These are phyloP conservation scores for Monarcha castaneiventris DNA, from an alignment of 2,113 vertebrate species.

Conservation along the genomic window DNA sequence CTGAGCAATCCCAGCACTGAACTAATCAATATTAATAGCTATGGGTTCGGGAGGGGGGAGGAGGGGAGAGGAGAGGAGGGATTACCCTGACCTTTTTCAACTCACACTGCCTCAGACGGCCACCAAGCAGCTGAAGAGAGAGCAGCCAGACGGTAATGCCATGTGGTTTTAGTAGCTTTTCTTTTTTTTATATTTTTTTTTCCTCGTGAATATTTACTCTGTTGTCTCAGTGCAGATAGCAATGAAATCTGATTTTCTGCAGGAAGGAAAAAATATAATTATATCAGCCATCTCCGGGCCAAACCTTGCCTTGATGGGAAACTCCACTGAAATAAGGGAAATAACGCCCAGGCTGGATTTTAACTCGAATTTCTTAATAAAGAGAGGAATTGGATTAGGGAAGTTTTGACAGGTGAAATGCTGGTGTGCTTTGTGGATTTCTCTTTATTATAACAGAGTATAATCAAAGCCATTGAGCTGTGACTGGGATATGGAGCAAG, in stretches of 20 bases:
- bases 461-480: slow-evolving; percentile 30
- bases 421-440: neutral
- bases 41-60: slow-evolving; percentile 33
- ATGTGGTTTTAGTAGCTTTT: slow-evolving; percentile 60
- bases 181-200: neutral
- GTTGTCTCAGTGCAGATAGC: slow-evolving; percentile 16
- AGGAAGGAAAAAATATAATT: slow-evolving; percentile 4
- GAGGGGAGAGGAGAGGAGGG: slow-evolving; percentile 52
- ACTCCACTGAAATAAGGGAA: neutral
- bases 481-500: neutral
- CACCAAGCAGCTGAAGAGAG: slow-evolving; percentile 65
- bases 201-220: slow-evolving; percentile 39
- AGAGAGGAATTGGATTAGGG: neutral
- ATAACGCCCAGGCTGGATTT: neutral
- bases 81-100: slow-evolving; percentile 65
- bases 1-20: slow-evolving; percentile 46
- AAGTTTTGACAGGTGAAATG: slow-evolving; percentile 23
- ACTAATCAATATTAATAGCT: slow-evolving; percentile 71
- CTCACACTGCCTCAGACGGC: slow-evolving; percentile 60
- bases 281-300: neutral
- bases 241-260: slow-evolving; percentile 16
- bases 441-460: neutral
- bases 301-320: neutral
- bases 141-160: slow-evolving; percentile 67
- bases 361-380: neutral